A percentile compares a stretch with the other conserved stretches of the same genome.
Conservation (phyloP, 1,140 invertebrate species). For the Drosophila ohnishii region DNA sequence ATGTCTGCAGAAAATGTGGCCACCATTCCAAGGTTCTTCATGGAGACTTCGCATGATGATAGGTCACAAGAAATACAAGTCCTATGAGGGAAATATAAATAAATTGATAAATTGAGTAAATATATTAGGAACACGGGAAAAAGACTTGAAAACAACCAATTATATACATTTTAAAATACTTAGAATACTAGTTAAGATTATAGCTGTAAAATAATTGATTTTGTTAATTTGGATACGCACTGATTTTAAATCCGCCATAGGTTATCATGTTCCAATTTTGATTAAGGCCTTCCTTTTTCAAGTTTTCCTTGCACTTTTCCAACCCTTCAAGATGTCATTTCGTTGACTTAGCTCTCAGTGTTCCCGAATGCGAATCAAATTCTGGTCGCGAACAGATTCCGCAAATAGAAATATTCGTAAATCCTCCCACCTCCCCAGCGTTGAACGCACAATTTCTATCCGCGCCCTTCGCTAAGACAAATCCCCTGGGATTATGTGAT, state of each 20-base stretch:
- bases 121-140: too few species aligned
- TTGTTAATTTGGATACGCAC: neutral
- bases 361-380: constrained; percentile 4
- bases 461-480: constrained; percentile 59
- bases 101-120: too few species aligned
- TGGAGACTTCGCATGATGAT: constrained; percentile 20
- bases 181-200: neutral
- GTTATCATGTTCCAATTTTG: neutral
- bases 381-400: constrained; percentile 14
- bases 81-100: neutral
- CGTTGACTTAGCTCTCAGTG: neutral
- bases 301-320: neutral
- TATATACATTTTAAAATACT: neutral
- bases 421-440: neutral
- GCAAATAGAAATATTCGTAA: constrained; percentile 24
- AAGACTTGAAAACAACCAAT: neutral
- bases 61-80: too few species aligned
- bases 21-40: constrained; percentile 20
- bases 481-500: constrained; percentile 68
- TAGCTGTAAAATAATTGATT: neutral
- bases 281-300: neutral
- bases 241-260: too few species aligned
- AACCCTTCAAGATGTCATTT: neutral
- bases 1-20: constrained; percentile 66
- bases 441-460: constrained; percentile 14